These are phyloP conservation scores for Centruroides vittatus DNA, from an alignment of 1,140 invertebrate species.

Conservation along the genomic window DNA sequence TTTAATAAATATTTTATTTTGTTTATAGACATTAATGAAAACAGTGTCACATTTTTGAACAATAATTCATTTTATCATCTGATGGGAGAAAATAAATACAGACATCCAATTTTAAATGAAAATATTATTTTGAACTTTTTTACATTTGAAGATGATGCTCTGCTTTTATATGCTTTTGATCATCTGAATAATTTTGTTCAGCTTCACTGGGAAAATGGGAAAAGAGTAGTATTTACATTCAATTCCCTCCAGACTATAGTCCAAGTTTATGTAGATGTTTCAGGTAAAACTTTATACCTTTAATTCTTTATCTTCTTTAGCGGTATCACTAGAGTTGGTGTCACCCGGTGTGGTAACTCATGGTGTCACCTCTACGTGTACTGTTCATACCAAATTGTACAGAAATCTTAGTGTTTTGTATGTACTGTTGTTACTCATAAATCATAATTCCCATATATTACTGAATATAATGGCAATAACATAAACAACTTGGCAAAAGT, in stretches of 20 bases:
- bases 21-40: not conserved
- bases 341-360: too few relatives aligned
- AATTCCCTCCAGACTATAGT: slow-evolving; percentile 49
- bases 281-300: slow-evolving; percentile 16
- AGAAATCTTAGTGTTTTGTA: too few relatives aligned
- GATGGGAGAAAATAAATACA: not conserved
- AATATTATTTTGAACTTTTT: too few relatives aligned
- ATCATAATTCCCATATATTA: too few relatives aligned
- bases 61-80: not conserved
- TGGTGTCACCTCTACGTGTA: too few relatives aligned
- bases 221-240: slow-evolving; percentile 61
- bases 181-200: slow-evolving; percentile 88
- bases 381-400: too few relatives aligned
- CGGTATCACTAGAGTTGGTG: too few relatives aligned
- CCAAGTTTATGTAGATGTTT: slow-evolving; percentile 19
- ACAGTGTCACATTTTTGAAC: not conserved
- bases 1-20: too few relatives aligned
- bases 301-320: not conserved
- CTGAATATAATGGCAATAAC: too few relatives aligned
- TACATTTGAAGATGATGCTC: slow-evolving; percentile 27
- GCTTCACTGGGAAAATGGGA: slow-evolving; percentile 61
- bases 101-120: too few relatives aligned
- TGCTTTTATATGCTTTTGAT: slow-evolving; percentile 82
- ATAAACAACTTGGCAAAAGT: too few relatives aligned
- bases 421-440: too few relatives aligned